phyloP scores from a whole-genome alignment of 1,140 invertebrate genomes.

The Pollicipes pollicipes region DNA sequence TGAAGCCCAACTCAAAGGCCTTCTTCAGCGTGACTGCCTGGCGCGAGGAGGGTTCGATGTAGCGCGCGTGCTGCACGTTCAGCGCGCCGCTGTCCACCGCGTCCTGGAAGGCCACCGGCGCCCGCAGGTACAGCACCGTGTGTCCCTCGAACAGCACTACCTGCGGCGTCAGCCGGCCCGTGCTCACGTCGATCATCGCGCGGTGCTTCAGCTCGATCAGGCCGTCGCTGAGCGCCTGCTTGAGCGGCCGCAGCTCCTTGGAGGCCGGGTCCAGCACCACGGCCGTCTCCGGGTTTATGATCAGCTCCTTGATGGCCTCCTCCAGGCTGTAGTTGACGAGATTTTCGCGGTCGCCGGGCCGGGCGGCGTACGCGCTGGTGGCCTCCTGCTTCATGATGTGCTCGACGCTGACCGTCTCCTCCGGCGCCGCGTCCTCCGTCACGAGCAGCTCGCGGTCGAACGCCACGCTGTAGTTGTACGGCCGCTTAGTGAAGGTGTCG shows the following conservation, averaged over 20 bases:
- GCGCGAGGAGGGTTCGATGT: slow-evolving; percentile 50
- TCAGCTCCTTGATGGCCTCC: slow-evolving; percentile 53
- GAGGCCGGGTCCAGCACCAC: slow-evolving; percentile 57
- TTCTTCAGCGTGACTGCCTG: slow-evolving; percentile 61
- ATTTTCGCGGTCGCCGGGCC: slow-evolving; percentile 30
- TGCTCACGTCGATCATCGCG: slow-evolving; percentile 46
- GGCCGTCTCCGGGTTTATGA: slow-evolving; percentile 53
- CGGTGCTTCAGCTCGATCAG: slow-evolving; percentile 45
- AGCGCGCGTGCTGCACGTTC: slow-evolving; percentile 49
- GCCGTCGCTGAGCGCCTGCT: slow-evolving; percentile 47
- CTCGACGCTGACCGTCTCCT: slow-evolving; percentile 27
- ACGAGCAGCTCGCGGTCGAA: slow-evolving; percentile 48
- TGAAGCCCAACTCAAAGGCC: slow-evolving; percentile 55
- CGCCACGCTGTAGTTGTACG: slow-evolving; percentile 51
- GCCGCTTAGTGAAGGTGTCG: slow-evolving; percentile 53
- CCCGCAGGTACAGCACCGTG: slow-evolving; percentile 43
- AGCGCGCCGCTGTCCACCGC: slow-evolving; percentile 52
- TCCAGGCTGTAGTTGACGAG: slow-evolving; percentile 49
- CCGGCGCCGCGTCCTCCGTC: slow-evolving; percentile 42
- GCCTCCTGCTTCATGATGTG: slow-evolving; percentile 20
- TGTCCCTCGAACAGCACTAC: slow-evolving; percentile 55
- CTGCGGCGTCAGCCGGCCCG: slow-evolving; percentile 40
- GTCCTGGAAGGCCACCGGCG: slow-evolving; percentile 54
- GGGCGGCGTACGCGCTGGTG: slow-evolving; percentile 18
- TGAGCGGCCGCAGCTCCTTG: slow-evolving; percentile 49